Evolutionary conservation across 1,140 invertebrate genomes (phyloP).

Genomic region (Drosophila parvula): DNA sequence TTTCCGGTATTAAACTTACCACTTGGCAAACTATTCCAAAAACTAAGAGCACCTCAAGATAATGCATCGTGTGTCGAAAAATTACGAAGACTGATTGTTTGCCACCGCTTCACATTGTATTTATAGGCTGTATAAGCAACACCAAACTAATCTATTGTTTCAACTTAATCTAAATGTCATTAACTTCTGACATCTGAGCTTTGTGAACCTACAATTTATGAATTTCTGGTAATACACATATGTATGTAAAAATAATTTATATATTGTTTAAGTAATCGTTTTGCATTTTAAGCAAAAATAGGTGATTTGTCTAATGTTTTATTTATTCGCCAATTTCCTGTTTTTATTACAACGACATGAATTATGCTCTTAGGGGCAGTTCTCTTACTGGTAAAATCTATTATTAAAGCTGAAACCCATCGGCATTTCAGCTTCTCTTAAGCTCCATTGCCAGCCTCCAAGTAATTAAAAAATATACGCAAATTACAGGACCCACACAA

Average conservation of each 20-base stretch:
- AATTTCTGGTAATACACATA: neutral
- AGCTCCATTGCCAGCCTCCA: constrained; percentile 17
- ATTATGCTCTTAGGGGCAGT: neutral
- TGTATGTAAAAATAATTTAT: too few relatives aligned
- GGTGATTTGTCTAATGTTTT: too few relatives aligned
- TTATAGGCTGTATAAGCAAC: neutral
- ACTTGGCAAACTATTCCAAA: neutral
- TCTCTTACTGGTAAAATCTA: neutral
- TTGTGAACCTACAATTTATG: neutral
- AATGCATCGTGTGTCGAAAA: neutral
- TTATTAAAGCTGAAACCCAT: constrained; percentile 3
- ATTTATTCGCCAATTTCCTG: too few relatives aligned
- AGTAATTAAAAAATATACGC: constrained; percentile 61
- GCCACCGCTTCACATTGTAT: neutral
- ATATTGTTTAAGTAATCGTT: too few relatives aligned
- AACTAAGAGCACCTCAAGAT: neutral
- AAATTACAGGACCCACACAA: constrained; percentile 49
- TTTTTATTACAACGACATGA: too few relatives aligned
- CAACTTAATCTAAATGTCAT: too few relatives aligned
- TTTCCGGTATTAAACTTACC: neutral
- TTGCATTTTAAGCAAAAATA: too few relatives aligned
- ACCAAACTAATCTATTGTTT: neutral
- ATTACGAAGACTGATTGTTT: neutral
- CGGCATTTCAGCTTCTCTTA: constrained; percentile 5
- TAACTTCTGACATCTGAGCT: too few relatives aligned